phyloP scores from a whole-genome alignment of 2,888 invertebrate species.

The Ctenicera cuprea region DNA sequence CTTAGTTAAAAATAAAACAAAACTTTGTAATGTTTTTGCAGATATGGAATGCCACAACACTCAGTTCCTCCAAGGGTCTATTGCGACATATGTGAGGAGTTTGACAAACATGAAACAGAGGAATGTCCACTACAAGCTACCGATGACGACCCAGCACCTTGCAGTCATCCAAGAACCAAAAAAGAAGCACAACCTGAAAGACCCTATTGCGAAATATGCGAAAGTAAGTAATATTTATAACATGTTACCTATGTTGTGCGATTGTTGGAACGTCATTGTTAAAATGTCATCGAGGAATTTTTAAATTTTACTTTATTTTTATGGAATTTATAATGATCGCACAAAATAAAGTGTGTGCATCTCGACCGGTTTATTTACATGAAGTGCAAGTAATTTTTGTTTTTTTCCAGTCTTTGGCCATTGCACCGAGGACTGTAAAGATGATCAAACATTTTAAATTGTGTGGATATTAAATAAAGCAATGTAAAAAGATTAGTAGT shows the following conservation, averaged over 20 bases:
- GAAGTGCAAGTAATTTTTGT: neutral
- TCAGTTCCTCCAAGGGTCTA: slow-evolving; percentile 86
- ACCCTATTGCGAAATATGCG: slow-evolving; percentile 95
- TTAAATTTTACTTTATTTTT: too few species aligned
- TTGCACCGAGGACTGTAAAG: slow-evolving; percentile 89
- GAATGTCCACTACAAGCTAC: slow-evolving; percentile 93
- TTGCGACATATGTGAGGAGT: slow-evolving; percentile 98
- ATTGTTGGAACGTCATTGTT: too few species aligned
- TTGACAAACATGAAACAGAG: slow-evolving; percentile 97
- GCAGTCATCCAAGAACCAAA: slow-evolving; percentile 65
- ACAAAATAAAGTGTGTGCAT: too few species aligned
- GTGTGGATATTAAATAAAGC: slow-evolving; percentile 42
- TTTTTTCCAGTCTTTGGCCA: slow-evolving; percentile 89
- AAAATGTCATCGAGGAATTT: too few species aligned
- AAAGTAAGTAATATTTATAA: slow-evolving; percentile 74
- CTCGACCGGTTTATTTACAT: too few species aligned
- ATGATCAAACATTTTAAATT: slow-evolving; percentile 86
- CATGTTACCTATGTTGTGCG: neutral
- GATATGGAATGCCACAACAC: slow-evolving; percentile 63
- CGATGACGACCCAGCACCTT: slow-evolving; percentile 71
- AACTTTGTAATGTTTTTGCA: too few species aligned
- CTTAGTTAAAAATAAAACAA: too few species aligned
- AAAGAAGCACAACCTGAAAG: slow-evolving; percentile 74
- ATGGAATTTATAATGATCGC: too few species aligned
- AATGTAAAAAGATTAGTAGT: slow-evolving; percentile 40